Percentiles rank a stretch among this genome's conserved stretches.
phyloP scores from a whole-genome alignment of 2,113 vertebrate genomes.

The Bubalus kerabau region DNA sequence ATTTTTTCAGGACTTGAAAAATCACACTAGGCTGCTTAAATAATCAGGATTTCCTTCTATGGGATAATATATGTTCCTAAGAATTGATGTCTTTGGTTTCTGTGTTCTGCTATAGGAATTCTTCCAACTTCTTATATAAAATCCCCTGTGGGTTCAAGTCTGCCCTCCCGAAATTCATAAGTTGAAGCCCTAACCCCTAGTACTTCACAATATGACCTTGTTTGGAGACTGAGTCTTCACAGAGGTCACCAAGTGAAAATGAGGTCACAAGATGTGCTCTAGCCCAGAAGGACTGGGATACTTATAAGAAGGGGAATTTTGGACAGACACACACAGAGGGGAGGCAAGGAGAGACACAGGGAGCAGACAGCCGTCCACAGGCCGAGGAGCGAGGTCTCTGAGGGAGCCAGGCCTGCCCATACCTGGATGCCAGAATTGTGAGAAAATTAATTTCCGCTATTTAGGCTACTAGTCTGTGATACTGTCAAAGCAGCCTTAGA shows the following conservation, averaged over 20 bases:
- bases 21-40: neutral
- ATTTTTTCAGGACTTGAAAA: neutral
- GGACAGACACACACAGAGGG: accelerated
- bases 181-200: neutral
- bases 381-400: too few species aligned
- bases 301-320: too few species aligned
- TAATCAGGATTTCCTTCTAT: neutral
- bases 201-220: neutral
- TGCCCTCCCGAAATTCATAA: neutral
- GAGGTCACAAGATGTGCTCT: neutral
- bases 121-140: neutral
- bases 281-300: neutral
- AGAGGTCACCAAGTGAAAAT: neutral
- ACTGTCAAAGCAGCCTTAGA: accelerated
- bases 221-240: neutral
- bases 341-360: neutral
- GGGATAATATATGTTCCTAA: neutral
- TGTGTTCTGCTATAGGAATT: neutral
- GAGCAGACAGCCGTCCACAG: accelerated
- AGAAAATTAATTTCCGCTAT: neutral
- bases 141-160: neutral
- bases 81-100: neutral
- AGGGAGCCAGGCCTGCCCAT: neutral
- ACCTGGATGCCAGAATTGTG: neutral
- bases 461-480: neutral